A percentile compares a stretch with the other conserved stretches of the same genome.
phyloP scores from a whole-genome alignment of 2,888 invertebrate species.

The Athalia circularis region DNA sequence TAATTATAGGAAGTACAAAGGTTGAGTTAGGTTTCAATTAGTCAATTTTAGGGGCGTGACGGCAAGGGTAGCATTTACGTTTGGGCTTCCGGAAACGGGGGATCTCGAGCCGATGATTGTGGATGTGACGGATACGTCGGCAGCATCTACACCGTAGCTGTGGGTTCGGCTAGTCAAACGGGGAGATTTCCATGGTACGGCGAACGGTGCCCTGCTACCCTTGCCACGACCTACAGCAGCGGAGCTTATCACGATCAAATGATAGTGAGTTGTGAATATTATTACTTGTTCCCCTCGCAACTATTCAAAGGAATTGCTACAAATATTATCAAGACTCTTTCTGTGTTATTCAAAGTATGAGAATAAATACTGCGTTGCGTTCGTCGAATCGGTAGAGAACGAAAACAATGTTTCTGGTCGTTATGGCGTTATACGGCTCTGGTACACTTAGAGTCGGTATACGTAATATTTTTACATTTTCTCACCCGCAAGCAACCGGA shows the following conservation, averaged over 20 bases:
- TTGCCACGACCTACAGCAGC: conserved; percentile 93
- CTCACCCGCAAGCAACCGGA: no score
- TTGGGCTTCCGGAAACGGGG: conserved; percentile 96
- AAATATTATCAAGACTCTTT: no score
- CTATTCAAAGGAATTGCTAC: no score
- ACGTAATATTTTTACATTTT: no score
- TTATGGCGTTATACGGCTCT: no score
- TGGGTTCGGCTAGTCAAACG: conserved; percentile 90
- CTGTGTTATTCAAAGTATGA: no score
- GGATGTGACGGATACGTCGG: conserved; percentile 93
- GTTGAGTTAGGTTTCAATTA: conserved; percentile 3
- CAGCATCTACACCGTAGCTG: conserved; percentile 90
- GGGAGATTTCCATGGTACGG: conserved; percentile 93
- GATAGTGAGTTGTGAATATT: conserved; percentile 81
- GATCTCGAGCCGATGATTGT: conserved; percentile 88
- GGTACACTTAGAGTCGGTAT: no score
- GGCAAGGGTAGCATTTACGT: conserved; percentile 92
- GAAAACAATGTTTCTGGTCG: no score
- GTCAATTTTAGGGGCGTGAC: conserved; percentile 78
- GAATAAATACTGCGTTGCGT: no score
- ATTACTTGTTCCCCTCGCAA: no score
- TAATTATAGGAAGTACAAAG: not conserved
- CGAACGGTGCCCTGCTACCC: conserved; percentile 90
- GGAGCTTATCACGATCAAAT: conserved; percentile 90
- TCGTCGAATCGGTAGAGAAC: no score